Evolutionary conservation across 2,888 invertebrate species (phyloP).

Genomic region (Dichetophora obliterata): DNA sequence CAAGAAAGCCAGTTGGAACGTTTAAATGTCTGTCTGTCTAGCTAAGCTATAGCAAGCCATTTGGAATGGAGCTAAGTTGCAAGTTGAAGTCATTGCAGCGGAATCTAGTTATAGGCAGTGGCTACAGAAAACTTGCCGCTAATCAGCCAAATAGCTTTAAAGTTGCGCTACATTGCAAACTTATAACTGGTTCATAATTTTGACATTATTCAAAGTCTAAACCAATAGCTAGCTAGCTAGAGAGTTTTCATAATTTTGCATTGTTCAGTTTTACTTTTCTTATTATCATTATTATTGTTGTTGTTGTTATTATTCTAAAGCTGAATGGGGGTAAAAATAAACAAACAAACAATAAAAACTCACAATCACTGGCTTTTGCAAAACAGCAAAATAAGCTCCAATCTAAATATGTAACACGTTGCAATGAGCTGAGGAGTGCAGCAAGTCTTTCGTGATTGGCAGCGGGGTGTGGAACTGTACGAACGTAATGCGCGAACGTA

Average conservation of each 20-base stretch:
- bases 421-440: not conserved
- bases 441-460: not conserved
- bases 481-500: not conserved
- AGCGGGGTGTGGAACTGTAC: not conserved
- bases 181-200: too few species aligned
- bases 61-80: too few species aligned
- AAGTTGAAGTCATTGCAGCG: too few species aligned
- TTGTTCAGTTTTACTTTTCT: not conserved
- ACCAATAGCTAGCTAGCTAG: not conserved
- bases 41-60: too few species aligned
- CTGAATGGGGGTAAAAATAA: not conserved
- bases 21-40: too few species aligned
- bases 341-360: conserved; percentile 2
- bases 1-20: too few species aligned
- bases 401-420: not conserved
- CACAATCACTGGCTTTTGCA: conserved; percentile 10
- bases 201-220: not conserved
- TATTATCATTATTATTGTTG: not conserved
- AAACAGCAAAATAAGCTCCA: not conserved
- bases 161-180: too few species aligned
- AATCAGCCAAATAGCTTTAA: too few species aligned
- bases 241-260: not conserved
- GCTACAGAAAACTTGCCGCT: too few species aligned
- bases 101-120: too few species aligned
- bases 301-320: not conserved